Conservation (phyloP, 2,888 invertebrate species). For the Drosophila anceps region DNA sequence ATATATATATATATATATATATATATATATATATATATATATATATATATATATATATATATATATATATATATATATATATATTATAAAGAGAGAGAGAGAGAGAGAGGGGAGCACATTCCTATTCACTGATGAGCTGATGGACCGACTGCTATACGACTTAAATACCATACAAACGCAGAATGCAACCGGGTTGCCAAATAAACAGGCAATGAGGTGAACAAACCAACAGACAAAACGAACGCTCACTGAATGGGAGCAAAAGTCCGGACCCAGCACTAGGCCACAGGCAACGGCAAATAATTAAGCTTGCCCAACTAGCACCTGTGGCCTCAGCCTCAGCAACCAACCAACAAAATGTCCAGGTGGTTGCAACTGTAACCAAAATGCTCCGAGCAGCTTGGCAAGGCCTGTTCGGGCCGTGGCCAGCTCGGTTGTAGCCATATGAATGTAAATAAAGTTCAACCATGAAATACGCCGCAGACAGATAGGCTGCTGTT, state of each 20-base stretch:
- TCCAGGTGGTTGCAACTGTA: slow-evolving; percentile 56
- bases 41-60: slow-evolving; percentile 22
- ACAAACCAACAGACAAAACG: slow-evolving; percentile 26
- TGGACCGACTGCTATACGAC: slow-evolving; percentile 48
- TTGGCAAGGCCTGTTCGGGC: background rate
- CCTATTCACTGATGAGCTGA: slow-evolving; percentile 13
- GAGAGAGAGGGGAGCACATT: slow-evolving; percentile 5
- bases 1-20: slow-evolving; percentile 4
- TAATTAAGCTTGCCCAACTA: slow-evolving; percentile 72
- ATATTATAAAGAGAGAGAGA: no score
- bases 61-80: slow-evolving; percentile 6
- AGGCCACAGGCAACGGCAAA: slow-evolving; percentile 60
- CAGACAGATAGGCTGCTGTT: slow-evolving; percentile 61
- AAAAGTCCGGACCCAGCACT: slow-evolving; percentile 10
- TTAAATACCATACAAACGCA: slow-evolving; percentile 68
- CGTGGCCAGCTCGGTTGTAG: background rate
- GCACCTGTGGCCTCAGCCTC: slow-evolving; percentile 68
- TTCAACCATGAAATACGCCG: slow-evolving; percentile 68
- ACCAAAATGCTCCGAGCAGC: slow-evolving; percentile 22
- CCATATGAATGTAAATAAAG: slow-evolving; percentile 76
- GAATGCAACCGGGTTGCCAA: slow-evolving; percentile 51
- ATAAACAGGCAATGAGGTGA: slow-evolving; percentile 29
- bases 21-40: slow-evolving; percentile 15
- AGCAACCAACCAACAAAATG: slow-evolving; percentile 7
- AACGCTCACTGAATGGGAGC: slow-evolving; percentile 23